phyloP scores from a whole-genome alignment of 2,113 vertebrate species.

The Lates calcarifer region DNA sequence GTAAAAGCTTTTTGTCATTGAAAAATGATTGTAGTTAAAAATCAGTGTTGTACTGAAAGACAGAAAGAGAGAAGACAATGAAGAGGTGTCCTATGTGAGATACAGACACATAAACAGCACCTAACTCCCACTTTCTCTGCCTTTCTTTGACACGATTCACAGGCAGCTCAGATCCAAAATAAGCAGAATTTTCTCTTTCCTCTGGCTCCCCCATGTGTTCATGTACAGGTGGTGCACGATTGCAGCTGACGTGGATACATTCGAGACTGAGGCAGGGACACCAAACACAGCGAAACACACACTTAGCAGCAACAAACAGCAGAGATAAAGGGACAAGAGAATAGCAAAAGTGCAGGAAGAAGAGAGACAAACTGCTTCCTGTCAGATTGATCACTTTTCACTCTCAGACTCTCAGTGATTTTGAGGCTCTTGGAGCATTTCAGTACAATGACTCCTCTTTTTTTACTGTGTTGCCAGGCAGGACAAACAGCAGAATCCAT shows the following conservation, averaged over 20 bases:
- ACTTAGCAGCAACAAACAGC: conserved; percentile 59
- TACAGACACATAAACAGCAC: conserved; percentile 7
- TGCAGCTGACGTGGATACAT: conserved; percentile 10
- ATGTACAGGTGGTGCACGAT: conserved; percentile 31
- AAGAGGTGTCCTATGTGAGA: background rate
- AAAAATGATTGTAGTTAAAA: conserved; percentile 60
- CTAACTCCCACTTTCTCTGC: background rate
- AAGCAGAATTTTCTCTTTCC: background rate
- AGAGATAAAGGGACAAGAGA: conserved; percentile 47
- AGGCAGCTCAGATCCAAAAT: background rate
- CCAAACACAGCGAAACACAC: conserved; percentile 50
- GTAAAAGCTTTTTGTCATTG: conserved; percentile 42
- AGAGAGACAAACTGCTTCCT: conserved; percentile 27
- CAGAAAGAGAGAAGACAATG: conserved; percentile 8
- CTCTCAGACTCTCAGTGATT: conserved; percentile 15
- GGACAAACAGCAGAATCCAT: conserved; percentile 36
- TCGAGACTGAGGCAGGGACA: conserved; percentile 39
- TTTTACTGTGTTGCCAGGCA: conserved; percentile 23
- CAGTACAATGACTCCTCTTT: background rate
- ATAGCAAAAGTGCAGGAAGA: background rate
- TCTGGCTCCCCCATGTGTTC: conserved; percentile 66
- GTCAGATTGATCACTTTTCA: conserved; percentile 40
- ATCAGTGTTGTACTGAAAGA: conserved; percentile 46
- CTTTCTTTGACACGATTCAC: conserved; percentile 17
- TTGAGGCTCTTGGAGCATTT: conserved; percentile 22